Base-by-base conservation (phyloP, 2,113 vertebrate genomes). In the Prietella phreatophila region DNA sequence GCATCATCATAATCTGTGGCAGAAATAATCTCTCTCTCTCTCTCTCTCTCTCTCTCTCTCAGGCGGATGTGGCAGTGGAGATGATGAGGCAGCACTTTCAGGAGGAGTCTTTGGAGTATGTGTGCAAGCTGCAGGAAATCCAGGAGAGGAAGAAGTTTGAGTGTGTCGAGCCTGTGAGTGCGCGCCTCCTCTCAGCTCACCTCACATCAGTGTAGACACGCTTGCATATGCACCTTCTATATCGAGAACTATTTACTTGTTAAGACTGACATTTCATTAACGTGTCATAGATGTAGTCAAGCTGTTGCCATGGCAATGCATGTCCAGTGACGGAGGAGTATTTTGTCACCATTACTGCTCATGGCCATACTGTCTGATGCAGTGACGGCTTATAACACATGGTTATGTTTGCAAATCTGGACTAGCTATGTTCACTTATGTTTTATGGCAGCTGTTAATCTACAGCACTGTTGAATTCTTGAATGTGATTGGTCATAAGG, bases 61-160 rank as follows among this genome's bases (percentile, higher is more conserved):
- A 99, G 98, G 98, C 97, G 81, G 98, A 99, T 91, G 63, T 84
- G 88, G 97, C 97, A 92, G 97, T 99, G 93, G 98, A 99, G 88
- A 93, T 91, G 87, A 96, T 96, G 58, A 96, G 97, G 88, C 96
- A 96, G 87, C 97, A 97, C 94, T 99, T 99, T 91, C 98, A 99
- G 83, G 98, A 98, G 88, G 95, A 97, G 87, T 99, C 98, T 58
- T 96, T 99, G 0, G 97, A 99, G 88, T 99, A 99, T 0, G 97
- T 99, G 1, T 99, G 97, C 93, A 98, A 97, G 90, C 91, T 99
- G 86, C 98, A 99, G 94, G 98, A 99, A 91, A 99, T 99, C 91
- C 98, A 99, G 92, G 98, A 99, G 91, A 94, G 98, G 86, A 99
- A 99, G 94, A 99, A 99, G 92, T 99, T 98, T 93, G 98, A 99